These are phyloP conservation scores for Eulemur albifrons DNA, from an alignment of 2,797 vertebrate genomes.

Conservation along the genomic window DNA sequence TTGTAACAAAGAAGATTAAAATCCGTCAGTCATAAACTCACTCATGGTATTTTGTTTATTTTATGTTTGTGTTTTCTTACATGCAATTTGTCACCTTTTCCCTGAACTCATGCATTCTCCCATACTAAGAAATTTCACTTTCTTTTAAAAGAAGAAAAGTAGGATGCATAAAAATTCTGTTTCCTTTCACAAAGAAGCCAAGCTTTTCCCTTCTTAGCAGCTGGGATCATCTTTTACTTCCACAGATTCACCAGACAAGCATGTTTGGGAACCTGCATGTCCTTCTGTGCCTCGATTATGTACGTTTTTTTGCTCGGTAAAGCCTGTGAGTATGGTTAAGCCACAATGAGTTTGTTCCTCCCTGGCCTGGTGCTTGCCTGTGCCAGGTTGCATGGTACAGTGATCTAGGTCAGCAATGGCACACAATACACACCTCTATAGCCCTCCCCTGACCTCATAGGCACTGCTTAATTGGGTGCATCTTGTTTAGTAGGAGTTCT, in stretches of 20 bases:
- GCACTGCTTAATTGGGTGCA: neutral
- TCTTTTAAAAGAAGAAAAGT: conserved; percentile 3
- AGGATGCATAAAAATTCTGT: neutral
- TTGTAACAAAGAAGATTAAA: neutral
- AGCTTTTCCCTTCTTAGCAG: neutral
- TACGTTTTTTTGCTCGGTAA: neutral
- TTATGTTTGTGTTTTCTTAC: neutral
- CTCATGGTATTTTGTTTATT: neutral
- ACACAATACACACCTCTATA: neutral
- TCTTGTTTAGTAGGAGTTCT: neutral
- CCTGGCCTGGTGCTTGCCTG: neutral
- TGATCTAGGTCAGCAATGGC: neutral
- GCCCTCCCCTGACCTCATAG: neutral
- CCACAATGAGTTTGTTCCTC: neutral
- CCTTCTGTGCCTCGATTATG: neutral
- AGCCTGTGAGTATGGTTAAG: neutral
- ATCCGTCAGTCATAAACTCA: neutral
- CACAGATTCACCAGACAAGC: neutral
- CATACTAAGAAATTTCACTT: neutral
- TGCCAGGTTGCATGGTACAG: neutral
- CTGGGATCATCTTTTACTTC: neutral
- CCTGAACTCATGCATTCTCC: neutral
- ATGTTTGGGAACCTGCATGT: neutral
- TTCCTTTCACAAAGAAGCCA: neutral
- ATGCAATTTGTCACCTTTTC: neutral